Base-by-base conservation (phyloP, 2,797 vertebrate species). In the Toxotes lorentzi region DNA sequence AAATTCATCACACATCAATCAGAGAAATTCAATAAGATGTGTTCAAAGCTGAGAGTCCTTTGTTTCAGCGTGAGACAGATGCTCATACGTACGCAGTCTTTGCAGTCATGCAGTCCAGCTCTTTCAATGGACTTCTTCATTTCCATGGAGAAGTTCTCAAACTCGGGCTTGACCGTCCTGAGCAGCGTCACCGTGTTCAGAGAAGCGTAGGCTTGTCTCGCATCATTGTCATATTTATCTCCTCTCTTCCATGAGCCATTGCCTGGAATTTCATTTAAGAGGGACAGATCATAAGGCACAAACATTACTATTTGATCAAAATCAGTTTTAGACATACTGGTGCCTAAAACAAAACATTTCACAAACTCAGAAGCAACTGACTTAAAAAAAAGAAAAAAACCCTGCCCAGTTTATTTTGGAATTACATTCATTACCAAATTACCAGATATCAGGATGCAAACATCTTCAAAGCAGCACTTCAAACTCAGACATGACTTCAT, bases 191-290 rank as follows among this genome's bases (percentile, higher is more conserved):
- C 79, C 0, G 97, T 99, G 83, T 98, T 97, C 74, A 99, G 96
- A 74, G 95, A 96, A 0, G 95, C 95, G 79, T 96, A 99, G 0
- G 98, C 98, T 83, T 96, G 95, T 83, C 96, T 96, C 1, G 98
- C 98, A 67, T 98, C 97, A 17, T 89, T 90, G 89, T 99, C 98
- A 14, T 96, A 90, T 87, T 97, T 96, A 92, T 99, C 98, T 80
- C 97, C 97, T 95, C 97, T 95, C 93, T 89, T 96, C 98, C 98
- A 99, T 0, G 97, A 99, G 43, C 98, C 98, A 82, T 99, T 96
- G 67, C 98, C 98, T 99, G 89, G 32, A 79, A 85, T 83, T 86
- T 68, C 86, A 94, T 38, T 34, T n/a, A 59, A 19, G 24, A 76
- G 5, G 12, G 12, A 76, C 45, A 79, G 21, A 78, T 71, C 17